Percentiles rank a stretch among this genome's conserved stretches.
Conservation (phyloP, 2,888 invertebrate species). For the Trilocha varians region DNA sequence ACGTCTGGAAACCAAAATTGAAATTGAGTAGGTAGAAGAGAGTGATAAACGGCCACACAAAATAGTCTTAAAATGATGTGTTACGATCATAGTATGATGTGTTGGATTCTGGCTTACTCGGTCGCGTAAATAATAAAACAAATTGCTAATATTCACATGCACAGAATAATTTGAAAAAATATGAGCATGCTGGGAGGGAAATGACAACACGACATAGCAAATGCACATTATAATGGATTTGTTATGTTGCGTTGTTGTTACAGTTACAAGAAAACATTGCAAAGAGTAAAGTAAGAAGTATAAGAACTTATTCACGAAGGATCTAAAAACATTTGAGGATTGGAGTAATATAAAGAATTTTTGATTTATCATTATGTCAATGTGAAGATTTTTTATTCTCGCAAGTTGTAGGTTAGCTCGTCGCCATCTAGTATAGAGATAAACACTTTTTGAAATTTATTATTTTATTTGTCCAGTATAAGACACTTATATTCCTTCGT, state of each 20-base stretch:
- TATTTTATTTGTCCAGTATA: not conserved
- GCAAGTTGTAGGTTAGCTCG: no score
- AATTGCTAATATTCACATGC: conserved; percentile 36
- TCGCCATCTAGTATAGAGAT: no score
- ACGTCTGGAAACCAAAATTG: conserved; percentile 7
- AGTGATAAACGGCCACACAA: conserved; percentile 55
- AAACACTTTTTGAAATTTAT: no score
- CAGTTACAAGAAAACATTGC: conserved; percentile 65
- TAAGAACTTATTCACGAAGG: conserved; percentile 26
- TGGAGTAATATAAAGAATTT: not conserved
- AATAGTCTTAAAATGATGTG: conserved; percentile 49
- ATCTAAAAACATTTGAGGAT: conserved; percentile 2
- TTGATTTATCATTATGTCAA: no score
- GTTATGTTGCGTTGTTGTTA: conserved; percentile 37
- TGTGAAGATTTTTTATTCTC: no score
- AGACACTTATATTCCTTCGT: conserved; percentile 22
- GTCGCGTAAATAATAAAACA: conserved; percentile 19
- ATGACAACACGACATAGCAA: conserved; percentile 36
- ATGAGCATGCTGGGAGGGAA: conserved; percentile 43
- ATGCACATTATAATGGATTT: conserved; percentile 9
- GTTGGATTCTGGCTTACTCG: conserved; percentile 35
- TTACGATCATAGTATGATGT: conserved; percentile 30
- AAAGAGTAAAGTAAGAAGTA: conserved; percentile 48
- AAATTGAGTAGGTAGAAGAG: conserved; percentile 1
- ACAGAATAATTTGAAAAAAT: conserved; percentile 24